Evolutionary conservation across 2,888 invertebrate genomes (phyloP).

Genomic region (Tribolium freemani): DNA sequence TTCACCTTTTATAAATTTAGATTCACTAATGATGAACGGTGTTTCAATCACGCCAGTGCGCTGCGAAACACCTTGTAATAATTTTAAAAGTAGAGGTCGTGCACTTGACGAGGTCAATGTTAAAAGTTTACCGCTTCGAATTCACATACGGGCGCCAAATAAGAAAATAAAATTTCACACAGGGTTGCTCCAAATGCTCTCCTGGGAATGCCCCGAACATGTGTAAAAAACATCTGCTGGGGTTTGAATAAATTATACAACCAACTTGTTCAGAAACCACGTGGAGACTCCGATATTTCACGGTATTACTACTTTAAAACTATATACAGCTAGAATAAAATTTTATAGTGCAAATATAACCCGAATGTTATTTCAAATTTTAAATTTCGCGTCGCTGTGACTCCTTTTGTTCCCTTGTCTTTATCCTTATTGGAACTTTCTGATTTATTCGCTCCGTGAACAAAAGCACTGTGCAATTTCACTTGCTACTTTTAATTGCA

Average conservation of each 20-base stretch:
- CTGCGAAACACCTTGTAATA: slow-evolving; percentile 31
- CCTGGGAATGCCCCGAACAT: slow-evolving; percentile 1
- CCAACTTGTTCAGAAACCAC: slow-evolving; percentile 15
- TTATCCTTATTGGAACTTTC: background rate
- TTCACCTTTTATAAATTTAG: slow-evolving; percentile 33
- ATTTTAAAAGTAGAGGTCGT: slow-evolving; percentile 28
- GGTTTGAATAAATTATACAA: slow-evolving; percentile 27
- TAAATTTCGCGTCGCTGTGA: background rate
- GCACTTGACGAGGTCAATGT: slow-evolving; percentile 30
- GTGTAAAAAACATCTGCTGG: slow-evolving; percentile 20
- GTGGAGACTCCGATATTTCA: slow-evolving; percentile 11
- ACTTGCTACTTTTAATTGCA: background rate
- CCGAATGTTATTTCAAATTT: background rate
- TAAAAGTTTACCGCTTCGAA: slow-evolving; percentile 24
- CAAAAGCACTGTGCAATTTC: background rate
- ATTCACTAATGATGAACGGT: slow-evolving; percentile 31
- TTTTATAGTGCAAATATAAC: background rate
- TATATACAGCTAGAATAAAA: background rate
- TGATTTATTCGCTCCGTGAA: background rate
- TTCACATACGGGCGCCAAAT: slow-evolving; percentile 11
- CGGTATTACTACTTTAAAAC: background rate
- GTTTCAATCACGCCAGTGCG: slow-evolving; percentile 28
- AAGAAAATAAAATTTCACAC: slow-evolving; percentile 10
- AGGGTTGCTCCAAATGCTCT: background rate
- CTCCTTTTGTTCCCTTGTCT: background rate